Percentiles rank a stretch among this genome's conserved stretches.
Evolutionary conservation across 2,797 vertebrate genomes (phyloP).

Genomic region (Micromesistius poutassou): DNA sequence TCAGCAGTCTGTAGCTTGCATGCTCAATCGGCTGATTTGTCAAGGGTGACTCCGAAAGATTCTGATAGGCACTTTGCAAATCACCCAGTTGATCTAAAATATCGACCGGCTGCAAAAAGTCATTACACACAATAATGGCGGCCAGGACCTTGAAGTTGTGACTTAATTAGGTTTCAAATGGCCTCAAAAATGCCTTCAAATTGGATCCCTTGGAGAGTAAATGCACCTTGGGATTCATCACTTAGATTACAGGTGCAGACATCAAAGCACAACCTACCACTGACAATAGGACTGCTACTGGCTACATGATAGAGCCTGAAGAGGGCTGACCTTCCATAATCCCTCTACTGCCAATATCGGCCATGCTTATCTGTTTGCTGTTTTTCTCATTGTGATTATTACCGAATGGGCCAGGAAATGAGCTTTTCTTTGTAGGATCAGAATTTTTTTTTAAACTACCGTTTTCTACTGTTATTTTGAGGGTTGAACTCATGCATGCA

Average conservation of each 20-base stretch:
- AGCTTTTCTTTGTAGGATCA: neutral
- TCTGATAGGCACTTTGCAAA: constrained; percentile 79
- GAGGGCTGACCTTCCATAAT: neutral
- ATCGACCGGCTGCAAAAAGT: constrained; percentile 78
- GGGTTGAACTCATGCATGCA: neutral
- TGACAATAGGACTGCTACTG: neutral
- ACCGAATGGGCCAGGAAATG: neutral
- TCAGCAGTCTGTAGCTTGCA: constrained; percentile 75
- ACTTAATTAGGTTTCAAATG: constrained; percentile 81
- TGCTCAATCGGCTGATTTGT: constrained; percentile 77
- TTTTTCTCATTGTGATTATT: neutral
- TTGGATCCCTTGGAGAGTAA: constrained; percentile 53
- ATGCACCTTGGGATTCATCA: constrained; percentile 44
- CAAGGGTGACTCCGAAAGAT: constrained; percentile 78
- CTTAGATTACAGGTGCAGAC: constrained; percentile 53
- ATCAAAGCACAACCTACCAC: constrained; percentile 9
- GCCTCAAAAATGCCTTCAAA: constrained; percentile 68
- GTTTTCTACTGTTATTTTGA: neutral
- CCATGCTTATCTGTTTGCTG: neutral
- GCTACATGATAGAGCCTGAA: neutral
- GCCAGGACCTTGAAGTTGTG: constrained; percentile 78
- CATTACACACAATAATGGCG: constrained; percentile 81
- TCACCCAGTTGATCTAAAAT: constrained; percentile 84
- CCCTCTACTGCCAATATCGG: neutral
- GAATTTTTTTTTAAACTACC: neutral